These are phyloP conservation scores for Gracilinanus agilis DNA, from an alignment of 2,113 vertebrate genomes.

Conservation along the genomic window DNA sequence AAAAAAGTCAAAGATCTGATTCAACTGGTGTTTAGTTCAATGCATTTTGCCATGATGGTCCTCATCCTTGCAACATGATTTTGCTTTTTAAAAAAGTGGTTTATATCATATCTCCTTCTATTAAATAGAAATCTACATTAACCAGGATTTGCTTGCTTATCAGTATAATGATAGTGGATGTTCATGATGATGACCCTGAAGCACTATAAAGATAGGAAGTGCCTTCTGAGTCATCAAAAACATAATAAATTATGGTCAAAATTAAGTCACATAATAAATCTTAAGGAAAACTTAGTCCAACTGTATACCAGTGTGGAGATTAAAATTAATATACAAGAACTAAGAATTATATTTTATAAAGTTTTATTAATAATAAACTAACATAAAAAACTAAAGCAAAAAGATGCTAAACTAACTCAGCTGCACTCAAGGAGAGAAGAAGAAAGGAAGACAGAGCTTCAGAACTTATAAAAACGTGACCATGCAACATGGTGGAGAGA, in stretches of 20 bases:
- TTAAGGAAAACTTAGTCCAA: neutral
- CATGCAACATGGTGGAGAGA: no score
- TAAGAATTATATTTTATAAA: no score
- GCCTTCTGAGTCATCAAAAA: conserved; percentile 39
- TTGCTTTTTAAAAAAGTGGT: neutral
- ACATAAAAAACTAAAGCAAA: no score
- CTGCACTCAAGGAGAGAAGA: no score
- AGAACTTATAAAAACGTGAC: no score
- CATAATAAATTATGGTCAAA: neutral
- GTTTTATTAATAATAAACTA: no score
- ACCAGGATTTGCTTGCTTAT: conserved; percentile 20
- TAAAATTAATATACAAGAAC: no score
- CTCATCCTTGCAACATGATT: neutral
- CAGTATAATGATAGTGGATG: neutral
- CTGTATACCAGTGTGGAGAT: no score
- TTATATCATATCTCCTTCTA: conserved; percentile 12
- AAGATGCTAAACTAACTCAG: no score
- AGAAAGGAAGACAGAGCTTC: no score
- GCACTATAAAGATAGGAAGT: conserved; percentile 9
- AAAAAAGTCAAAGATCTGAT: conserved; percentile 16
- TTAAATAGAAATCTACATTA: neutral
- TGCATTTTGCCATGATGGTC: neutral
- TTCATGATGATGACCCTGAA: neutral
- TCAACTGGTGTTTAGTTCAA: neutral
- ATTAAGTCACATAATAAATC: neutral